Conservation (phyloP, 2,888 invertebrate species). For the Acanthacorydalis orientalis region DNA sequence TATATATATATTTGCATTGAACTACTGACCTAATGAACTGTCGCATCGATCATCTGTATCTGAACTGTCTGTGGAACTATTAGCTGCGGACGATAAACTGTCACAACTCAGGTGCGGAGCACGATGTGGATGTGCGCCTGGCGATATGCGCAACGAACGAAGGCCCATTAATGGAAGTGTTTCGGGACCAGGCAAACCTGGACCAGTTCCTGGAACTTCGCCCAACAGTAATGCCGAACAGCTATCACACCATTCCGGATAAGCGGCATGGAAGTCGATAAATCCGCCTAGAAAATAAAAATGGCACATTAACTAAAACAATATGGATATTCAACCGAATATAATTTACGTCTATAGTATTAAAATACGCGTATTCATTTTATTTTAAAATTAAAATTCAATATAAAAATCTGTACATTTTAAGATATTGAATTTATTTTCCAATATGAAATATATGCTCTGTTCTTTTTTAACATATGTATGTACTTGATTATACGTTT, state of each 20-base stretch:
- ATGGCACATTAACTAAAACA: background rate
- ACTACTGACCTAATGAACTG: constrained; percentile 25
- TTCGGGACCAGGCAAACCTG: constrained; percentile 15
- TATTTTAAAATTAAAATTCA: too few species aligned
- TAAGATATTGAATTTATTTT: too few species aligned
- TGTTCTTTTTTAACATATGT: too few species aligned
- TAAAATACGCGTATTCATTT: too few species aligned
- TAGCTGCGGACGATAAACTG: constrained; percentile 24
- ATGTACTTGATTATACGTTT: too few species aligned
- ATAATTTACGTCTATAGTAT: too few species aligned
- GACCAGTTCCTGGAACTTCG: constrained; percentile 14
- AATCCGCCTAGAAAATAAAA: constrained; percentile 61
- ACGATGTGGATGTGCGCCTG: constrained; percentile 16
- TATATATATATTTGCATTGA: background rate
- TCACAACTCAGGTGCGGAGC: constrained; percentile 20
- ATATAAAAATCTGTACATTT: too few species aligned
- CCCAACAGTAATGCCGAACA: constrained; percentile 34
- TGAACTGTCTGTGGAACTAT: constrained; percentile 27
- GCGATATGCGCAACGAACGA: constrained; percentile 23
- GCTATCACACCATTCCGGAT: constrained; percentile 84
- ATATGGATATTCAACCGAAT: too few species aligned
- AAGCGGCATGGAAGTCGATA: constrained; percentile 61
- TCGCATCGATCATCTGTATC: constrained; percentile 30
- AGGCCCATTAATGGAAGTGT: constrained; percentile 24
- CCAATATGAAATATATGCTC: too few species aligned